Percentiles rank a stretch among this genome's conserved stretches.
Conservation (phyloP, 2,888 invertebrate species). For the Gastrophysa polygoni region DNA sequence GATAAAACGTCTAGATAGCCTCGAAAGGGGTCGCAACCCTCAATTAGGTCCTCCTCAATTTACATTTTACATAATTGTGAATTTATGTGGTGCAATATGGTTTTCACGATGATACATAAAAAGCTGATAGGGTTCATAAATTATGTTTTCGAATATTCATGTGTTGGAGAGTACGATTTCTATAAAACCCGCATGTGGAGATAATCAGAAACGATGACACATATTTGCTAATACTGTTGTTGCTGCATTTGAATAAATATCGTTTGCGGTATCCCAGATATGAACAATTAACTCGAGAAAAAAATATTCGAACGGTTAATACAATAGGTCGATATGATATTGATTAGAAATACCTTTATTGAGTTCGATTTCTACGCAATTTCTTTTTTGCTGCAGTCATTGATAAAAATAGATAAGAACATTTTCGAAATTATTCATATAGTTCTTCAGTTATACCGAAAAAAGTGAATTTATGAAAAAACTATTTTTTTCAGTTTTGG, state of each 20-base stretch:
- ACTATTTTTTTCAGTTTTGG: too few relatives aligned
- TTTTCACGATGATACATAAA: conserved; percentile 16
- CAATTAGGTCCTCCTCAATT: conserved; percentile 43
- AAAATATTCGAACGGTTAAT: too few relatives aligned
- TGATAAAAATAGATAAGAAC: too few relatives aligned
- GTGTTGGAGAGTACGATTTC: conserved; percentile 22
- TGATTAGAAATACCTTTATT: too few relatives aligned
- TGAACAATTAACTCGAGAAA: background rate
- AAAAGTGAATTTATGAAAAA: too few relatives aligned
- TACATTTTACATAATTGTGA: conserved; percentile 39
- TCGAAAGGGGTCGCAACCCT: conserved; percentile 29
- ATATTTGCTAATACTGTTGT: background rate
- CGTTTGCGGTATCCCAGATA: background rate
- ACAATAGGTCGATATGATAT: too few relatives aligned
- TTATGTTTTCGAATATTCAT: conserved; percentile 30
- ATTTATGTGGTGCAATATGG: conserved; percentile 47
- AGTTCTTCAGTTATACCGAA: too few relatives aligned
- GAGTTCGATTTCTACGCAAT: too few relatives aligned
- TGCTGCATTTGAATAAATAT: background rate
- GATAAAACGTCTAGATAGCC: conserved; percentile 51
- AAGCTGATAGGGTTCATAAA: background rate
- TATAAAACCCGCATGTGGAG: conserved; percentile 23
- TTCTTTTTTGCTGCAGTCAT: too few relatives aligned
- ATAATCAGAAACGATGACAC: background rate
- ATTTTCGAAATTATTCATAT: too few relatives aligned